Evolutionary conservation across 2,797 vertebrate species (phyloP).

Genomic region (Brachymystax lenok): DNA sequence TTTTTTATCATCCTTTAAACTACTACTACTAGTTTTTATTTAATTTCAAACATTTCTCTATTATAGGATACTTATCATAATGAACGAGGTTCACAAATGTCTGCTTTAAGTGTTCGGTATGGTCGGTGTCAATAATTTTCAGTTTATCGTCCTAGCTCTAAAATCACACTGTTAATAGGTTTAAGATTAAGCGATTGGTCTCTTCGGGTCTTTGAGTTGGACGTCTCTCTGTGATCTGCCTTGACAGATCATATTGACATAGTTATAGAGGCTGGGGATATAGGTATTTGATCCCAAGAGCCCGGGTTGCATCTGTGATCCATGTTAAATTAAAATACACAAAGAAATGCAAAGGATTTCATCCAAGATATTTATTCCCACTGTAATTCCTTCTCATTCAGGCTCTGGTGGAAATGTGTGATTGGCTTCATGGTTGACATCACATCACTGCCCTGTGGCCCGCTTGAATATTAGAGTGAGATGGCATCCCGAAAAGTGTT

Average conservation of each 20-base stretch:
- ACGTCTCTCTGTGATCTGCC: conserved; percentile 39
- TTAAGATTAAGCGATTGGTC: conserved; percentile 47
- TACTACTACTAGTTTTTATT: too few species aligned
- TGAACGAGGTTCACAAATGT: too few species aligned
- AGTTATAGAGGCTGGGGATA: background rate
- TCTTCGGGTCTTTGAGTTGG: conserved; percentile 28
- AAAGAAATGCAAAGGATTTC: background rate
- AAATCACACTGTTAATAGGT: conserved; percentile 33
- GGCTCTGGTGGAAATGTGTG: conserved; percentile 5
- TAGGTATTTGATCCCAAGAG: background rate
- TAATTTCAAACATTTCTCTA: too few species aligned
- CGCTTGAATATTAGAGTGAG: background rate
- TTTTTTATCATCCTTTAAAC: too few species aligned
- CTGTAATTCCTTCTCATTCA: background rate
- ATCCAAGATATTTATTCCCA: background rate
- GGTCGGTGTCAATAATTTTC: too few species aligned
- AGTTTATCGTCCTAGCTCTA: too few species aligned
- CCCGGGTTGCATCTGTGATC: conserved; percentile 1
- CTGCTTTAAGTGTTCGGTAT: too few species aligned
- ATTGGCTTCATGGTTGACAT: background rate
- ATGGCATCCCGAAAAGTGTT: background rate
- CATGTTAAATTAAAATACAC: conserved; percentile 21
- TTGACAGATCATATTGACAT: conserved; percentile 23
- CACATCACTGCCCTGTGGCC: background rate
- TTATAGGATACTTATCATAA: too few species aligned